Conservation (phyloP, 2,888 invertebrate species). For the Tupiocoris notatus region DNA sequence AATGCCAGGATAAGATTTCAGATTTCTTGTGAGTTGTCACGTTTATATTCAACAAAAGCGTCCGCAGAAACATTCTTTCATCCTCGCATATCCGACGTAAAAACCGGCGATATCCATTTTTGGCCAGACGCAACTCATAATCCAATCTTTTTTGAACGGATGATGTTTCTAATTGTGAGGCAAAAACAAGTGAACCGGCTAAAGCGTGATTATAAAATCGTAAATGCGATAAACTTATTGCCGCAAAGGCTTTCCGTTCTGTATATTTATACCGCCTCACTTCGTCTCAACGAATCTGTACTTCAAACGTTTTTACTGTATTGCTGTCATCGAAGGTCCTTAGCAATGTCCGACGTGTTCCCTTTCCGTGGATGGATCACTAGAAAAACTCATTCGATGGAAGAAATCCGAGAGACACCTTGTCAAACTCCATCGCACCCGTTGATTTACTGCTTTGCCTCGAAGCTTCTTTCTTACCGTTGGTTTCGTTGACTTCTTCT, state of each 20-base stretch:
- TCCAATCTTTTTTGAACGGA: not conserved
- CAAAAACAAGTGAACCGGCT: not conserved
- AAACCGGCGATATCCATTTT: not conserved
- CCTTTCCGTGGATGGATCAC: not conserved
- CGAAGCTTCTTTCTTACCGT: not conserved
- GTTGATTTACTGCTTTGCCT: not conserved
- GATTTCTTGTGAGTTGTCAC: too few species aligned
- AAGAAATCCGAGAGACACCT: not conserved
- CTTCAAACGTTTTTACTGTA: not conserved
- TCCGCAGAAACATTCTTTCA: not conserved
- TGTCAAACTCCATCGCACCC: not conserved
- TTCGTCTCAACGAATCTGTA: not conserved
- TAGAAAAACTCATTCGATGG: not conserved
- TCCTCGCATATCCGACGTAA: not conserved
- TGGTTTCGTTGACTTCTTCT: too few species aligned
- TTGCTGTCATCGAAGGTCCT: not conserved
- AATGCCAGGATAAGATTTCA: too few species aligned
- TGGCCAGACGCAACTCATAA: not conserved
- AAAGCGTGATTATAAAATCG: not conserved
- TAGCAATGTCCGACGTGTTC: not conserved
- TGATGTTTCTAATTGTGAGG: not conserved
- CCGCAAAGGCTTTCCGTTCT: not conserved
- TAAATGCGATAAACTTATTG: not conserved
- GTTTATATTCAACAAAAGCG: not conserved
- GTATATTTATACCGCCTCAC: not conserved